Conservation (phyloP, 1,140 invertebrate species). For the Lethocerus indicus region DNA sequence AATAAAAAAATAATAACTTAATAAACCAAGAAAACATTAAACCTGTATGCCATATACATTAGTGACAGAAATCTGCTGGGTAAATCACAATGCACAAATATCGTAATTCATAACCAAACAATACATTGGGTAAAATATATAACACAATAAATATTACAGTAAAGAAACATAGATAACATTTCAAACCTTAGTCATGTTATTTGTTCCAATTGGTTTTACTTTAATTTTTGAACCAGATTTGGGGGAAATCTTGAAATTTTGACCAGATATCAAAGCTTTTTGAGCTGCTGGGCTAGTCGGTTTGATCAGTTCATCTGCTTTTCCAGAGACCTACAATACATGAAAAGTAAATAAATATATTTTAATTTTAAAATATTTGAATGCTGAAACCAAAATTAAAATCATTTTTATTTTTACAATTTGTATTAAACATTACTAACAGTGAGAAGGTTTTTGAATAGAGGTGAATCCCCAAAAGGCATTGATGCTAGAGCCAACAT, state of each 20-base stretch:
- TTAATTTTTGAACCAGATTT: conserved; percentile 38
- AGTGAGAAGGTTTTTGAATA: conserved; percentile 51
- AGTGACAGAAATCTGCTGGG: no score
- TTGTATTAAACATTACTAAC: conserved; percentile 23
- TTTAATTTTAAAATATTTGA: neutral
- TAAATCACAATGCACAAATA: no score
- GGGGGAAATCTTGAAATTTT: conserved; percentile 43
- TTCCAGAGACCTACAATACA: conserved; percentile 31
- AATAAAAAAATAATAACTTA: no score
- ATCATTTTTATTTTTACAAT: neutral
- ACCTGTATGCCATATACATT: no score
- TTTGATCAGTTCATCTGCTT: conserved; percentile 50
- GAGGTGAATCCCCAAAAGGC: conserved; percentile 60
- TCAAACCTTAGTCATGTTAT: conserved; percentile 1
- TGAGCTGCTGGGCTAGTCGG: conserved; percentile 51
- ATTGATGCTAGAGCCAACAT: conserved; percentile 46
- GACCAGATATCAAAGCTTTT: conserved; percentile 34
- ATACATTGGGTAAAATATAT: neutral
- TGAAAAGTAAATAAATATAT: neutral
- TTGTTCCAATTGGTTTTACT: conserved; percentile 32
- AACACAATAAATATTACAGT: neutral
- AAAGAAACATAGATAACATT: neutral
- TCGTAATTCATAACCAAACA: neutral
- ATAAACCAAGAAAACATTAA: no score
- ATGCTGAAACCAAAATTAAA: neutral